A percentile compares a stretch with the other conserved stretches of the same genome.
These are phyloP conservation scores for Ceyx erithaca DNA, from an alignment of 2,797 vertebrate species.

Conservation along the genomic window DNA sequence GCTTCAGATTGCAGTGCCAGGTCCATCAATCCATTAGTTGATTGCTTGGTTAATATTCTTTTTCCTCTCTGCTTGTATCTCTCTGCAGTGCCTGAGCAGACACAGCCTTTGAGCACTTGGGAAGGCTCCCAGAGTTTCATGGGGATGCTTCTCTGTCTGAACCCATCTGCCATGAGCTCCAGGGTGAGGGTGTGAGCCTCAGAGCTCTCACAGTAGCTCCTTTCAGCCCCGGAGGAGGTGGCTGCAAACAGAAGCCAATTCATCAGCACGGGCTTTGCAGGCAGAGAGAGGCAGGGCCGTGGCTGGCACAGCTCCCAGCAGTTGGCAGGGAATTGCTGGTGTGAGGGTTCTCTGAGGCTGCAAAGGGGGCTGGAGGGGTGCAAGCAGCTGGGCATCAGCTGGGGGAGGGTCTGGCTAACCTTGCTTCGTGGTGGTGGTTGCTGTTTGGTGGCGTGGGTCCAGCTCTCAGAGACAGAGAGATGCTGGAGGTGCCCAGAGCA, in stretches of 20 bases:
- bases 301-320: background rate
- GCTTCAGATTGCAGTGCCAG: background rate
- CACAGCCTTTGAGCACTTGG: fast-evolving
- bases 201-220: background rate
- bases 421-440: background rate
- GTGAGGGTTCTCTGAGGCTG: fast-evolving
- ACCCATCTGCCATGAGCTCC: background rate
- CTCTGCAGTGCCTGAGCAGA: background rate
- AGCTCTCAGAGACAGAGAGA: fast-evolving
- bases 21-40: background rate
- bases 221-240: background rate
- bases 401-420: background rate
- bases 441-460: fast-evolving
- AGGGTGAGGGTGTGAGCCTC: fast-evolving
- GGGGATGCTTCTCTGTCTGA: background rate
- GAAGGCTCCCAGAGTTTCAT: background rate
- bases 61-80: background rate
- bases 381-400: background rate
- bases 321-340: background rate
- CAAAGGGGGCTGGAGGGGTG: background rate
- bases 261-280: background rate
- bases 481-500: background rate
- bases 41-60: background rate
- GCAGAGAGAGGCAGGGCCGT: background rate
- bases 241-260: background rate